Evolutionary conservation across 2,113 vertebrate genomes (phyloP).

Genomic region (Heterocephalus glaber): DNA sequence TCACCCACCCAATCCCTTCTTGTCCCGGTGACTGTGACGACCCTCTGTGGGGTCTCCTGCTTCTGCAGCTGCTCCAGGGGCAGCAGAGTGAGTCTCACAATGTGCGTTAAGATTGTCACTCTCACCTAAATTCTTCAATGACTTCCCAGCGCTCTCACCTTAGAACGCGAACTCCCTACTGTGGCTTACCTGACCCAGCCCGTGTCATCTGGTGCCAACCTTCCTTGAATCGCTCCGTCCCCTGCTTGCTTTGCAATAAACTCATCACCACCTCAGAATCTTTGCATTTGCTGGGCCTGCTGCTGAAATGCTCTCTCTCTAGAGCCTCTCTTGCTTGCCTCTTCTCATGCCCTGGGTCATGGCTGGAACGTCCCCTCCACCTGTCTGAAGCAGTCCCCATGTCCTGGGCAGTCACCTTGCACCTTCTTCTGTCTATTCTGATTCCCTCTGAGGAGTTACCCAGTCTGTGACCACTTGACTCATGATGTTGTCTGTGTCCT

Average conservation of each 20-base stretch:
- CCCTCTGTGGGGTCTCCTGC: neutral
- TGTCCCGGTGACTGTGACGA: neutral
- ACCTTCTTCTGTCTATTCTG: fast-evolving
- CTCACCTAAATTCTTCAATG: neutral
- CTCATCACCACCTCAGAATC: neutral
- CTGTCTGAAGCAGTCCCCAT: neutral
- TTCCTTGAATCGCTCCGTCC: neutral
- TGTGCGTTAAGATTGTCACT: neutral
- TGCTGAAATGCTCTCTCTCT: neutral
- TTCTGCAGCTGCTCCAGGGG: too few species aligned
- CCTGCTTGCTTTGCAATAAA: neutral
- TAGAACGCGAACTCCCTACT: neutral
- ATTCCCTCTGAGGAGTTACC: neutral
- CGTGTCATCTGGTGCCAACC: neutral
- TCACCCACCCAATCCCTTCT: neutral
- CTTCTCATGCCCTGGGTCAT: neutral
- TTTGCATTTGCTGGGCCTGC: neutral
- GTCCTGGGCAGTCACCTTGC: neutral
- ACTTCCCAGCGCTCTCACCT: neutral
- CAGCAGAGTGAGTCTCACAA: neutral
- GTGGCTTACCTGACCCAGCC: neutral
- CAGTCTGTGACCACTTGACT: neutral
- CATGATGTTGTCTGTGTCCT: neutral
- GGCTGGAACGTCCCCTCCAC: neutral
- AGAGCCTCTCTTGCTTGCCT: neutral